Percentiles rank a stretch among this genome's conserved stretches.
Evolutionary conservation across 2,888 invertebrate species (phyloP).

Genomic region (Smittia sp.): DNA sequence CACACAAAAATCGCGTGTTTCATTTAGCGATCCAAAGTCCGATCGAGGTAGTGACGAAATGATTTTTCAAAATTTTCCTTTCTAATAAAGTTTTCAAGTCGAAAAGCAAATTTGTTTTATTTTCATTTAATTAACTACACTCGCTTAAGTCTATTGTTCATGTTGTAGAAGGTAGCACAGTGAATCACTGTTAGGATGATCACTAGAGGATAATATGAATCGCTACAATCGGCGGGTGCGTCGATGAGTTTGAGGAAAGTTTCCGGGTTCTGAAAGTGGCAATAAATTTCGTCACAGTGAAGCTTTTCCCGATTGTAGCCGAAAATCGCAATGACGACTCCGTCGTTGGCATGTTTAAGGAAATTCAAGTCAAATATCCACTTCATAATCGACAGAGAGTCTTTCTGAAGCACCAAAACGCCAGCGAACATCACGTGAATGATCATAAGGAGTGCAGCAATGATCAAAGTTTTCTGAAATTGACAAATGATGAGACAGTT

Average conservation of each 20-base stretch:
- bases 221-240: slow-evolving; percentile 53
- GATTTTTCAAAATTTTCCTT: too few relatives aligned
- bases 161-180: neutral
- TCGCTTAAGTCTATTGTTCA: neutral
- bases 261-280: slow-evolving; percentile 68
- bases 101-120: too few relatives aligned
- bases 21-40: too few relatives aligned
- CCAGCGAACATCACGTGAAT: slow-evolving; percentile 85
- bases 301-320: slow-evolving; percentile 75
- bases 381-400: slow-evolving; percentile 71
- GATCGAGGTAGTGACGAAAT: too few relatives aligned
- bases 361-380: slow-evolving; percentile 89
- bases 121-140: neutral
- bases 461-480: slow-evolving; percentile 19
- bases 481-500: neutral
- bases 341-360: slow-evolving; percentile 84
- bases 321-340: slow-evolving; percentile 75
- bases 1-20: too few relatives aligned
- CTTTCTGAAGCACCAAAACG: slow-evolving; percentile 80
- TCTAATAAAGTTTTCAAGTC: neutral
- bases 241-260: slow-evolving; percentile 74
- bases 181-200: neutral
- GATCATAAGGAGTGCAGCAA: slow-evolving; percentile 47
- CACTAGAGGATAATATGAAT: neutral
- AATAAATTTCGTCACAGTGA: slow-evolving; percentile 70